These are phyloP conservation scores for Piliocolobus tephrosceles DNA, from an alignment of 2,113 vertebrate species.

Conservation along the genomic window DNA sequence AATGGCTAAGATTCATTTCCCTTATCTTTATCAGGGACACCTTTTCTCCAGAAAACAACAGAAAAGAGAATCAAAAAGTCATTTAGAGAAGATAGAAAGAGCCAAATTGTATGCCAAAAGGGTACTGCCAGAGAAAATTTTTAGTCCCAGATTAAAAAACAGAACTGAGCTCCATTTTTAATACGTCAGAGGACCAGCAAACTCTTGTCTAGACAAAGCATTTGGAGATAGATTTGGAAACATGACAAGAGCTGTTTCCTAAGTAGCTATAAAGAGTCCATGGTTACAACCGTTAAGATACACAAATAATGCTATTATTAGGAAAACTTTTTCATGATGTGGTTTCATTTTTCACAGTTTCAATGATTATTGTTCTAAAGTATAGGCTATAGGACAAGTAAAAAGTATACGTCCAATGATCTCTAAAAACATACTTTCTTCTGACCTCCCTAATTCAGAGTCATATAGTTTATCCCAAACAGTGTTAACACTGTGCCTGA, in stretches of 20 bases:
- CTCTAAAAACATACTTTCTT: slow-evolving; percentile 16
- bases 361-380: not conserved
- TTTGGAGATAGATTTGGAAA: not conserved
- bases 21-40: not conserved
- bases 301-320: not conserved
- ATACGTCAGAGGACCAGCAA: not conserved
- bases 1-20: not conserved
- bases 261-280: not conserved
- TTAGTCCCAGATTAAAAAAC: not conserved
- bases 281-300: not conserved
- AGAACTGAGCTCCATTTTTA: not conserved
- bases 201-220: not conserved
- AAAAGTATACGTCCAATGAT: not conserved
- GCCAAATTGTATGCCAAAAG: not conserved
- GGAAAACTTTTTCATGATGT: not conserved
- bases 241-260: not conserved
- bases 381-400: not conserved
- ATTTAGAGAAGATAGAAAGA: not conserved
- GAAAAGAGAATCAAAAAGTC: not conserved
- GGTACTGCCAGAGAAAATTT: not conserved
- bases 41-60: not conserved
- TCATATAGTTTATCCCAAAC: slow-evolving; percentile 13
- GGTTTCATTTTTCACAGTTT: slow-evolving; percentile 7
- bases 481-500: slow-evolving; percentile 6
- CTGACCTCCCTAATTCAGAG: not conserved